Conservation (phyloP, 2,113 vertebrate species). For the Cyphomyrus plagiostoma region DNA sequence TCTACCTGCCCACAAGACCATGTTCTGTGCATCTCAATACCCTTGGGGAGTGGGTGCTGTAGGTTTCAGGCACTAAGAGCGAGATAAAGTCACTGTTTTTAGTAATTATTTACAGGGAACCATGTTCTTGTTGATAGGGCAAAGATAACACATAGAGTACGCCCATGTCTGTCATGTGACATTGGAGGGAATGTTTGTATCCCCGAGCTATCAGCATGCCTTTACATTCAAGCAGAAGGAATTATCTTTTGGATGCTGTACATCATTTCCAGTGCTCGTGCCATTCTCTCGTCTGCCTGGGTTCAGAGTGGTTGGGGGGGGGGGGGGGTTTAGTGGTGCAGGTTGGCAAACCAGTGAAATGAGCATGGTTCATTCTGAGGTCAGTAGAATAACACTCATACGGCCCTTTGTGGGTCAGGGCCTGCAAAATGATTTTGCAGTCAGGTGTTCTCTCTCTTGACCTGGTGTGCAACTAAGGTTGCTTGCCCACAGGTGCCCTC, state of each 20-base stretch:
- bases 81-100: not conserved
- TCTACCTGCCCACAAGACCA: not conserved
- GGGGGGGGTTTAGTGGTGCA: not conserved
- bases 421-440: conserved; percentile 55
- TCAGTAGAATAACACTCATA: conserved; percentile 50
- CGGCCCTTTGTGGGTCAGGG: conserved; percentile 44
- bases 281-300: not conserved
- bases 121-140: not conserved
- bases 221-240: not conserved
- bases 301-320: conserved; percentile 30
- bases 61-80: not conserved
- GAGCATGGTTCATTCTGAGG: conserved; percentile 42
- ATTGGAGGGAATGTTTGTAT: not conserved
- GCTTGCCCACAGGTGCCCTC: conserved; percentile 6
- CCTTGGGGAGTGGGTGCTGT: not conserved
- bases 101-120: not conserved
- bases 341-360: conserved; percentile 21
- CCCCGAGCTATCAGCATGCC: not conserved
- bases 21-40: not conserved
- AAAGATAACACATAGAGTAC: not conserved
- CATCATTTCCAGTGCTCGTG: not conserved
- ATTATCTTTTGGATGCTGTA: not conserved
- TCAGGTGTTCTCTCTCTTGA: conserved; percentile 36
- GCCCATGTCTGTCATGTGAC: not conserved
- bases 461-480: conserved; percentile 9